phyloP scores from a whole-genome alignment of 2,888 invertebrate genomes.

The Catocala sponsa region DNA sequence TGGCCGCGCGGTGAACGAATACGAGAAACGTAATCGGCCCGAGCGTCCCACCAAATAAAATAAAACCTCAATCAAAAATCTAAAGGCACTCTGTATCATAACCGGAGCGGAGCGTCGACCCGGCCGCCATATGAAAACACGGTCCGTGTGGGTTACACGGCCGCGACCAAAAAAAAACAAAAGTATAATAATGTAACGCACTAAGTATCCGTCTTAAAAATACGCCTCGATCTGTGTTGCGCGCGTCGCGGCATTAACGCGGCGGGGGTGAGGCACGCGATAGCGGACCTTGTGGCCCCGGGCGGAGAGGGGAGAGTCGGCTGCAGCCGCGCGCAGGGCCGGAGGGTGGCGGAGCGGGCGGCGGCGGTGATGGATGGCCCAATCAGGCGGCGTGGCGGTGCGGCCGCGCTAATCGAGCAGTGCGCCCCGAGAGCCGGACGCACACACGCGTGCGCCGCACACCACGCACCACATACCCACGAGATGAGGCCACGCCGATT shows the following conservation, averaged over 20 bases:
- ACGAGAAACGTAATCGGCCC: conserved; percentile 84
- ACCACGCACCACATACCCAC: conserved; percentile 15
- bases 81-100: conserved; percentile 84
- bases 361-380: conserved; percentile 87
- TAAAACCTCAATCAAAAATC: conserved; percentile 87
- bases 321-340: conserved; percentile 62
- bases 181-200: conserved; percentile 86
- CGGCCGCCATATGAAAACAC: conserved; percentile 77
- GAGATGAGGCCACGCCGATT: conserved; percentile 58
- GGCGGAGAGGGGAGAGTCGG: conserved; percentile 61
- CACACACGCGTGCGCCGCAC: conserved; percentile 66
- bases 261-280: conserved; percentile 49
- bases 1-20: conserved; percentile 81
- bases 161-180: conserved; percentile 78
- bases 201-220: conserved; percentile 87
- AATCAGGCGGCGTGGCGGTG: conserved; percentile 86
- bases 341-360: conserved; percentile 77
- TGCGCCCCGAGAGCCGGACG: conserved; percentile 78
- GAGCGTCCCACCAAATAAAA: conserved; percentile 83
- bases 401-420: conserved; percentile 85
- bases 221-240: conserved; percentile 82
- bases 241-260: conserved; percentile 81
- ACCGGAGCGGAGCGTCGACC: conserved; percentile 84
- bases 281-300: conserved; percentile 45
- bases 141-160: conserved; percentile 80